Evolutionary conservation across 2,888 invertebrate genomes (phyloP), one percentile per base, ranked within the genome.

Genomic region (Polyommatus iphigenia): DNA sequence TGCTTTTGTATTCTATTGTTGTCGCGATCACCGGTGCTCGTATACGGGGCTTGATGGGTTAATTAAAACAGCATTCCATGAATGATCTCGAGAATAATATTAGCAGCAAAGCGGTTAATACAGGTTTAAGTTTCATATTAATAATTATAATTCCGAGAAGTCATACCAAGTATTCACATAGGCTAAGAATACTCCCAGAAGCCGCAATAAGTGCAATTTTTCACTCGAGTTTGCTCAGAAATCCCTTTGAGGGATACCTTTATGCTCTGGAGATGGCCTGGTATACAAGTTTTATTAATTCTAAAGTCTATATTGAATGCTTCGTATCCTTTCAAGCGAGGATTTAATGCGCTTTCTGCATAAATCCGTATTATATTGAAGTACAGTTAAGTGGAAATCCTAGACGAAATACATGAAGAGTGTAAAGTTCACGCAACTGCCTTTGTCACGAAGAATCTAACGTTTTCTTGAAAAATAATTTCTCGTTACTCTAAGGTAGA

Each of bases 91-190:
- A 41, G 41, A 41, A 36, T 36, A 36, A 36, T 6, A 1, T 24
- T 24, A 46, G 41, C 41, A 13, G 46, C 13, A 46, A 46, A 46
- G 46, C 46, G 13, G 36, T 36, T 13, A 10, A 46, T 13, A 46
- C 46, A 10, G 3, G 46, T 2, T 46, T 46, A 46, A 46, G 46
- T 46, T 54, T 54, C 18, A 54, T 54, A 50, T 15, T 50, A 54
- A 54, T 54, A 15, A 50, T 50, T 1, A 18, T 18, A 54, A 54
- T 5, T 54, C 3, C 18, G 18, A 24, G 24, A 20, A 62, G 10
- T 24, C 20, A 24, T 24, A 62, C 29, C 13, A 29, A 29, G 20
- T 81, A 87, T 89, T 72, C 41, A 41, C 18, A 41, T 85, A 86
- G 82, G 81, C 82, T 82, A 10, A 54, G 57, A 72, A 20, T n/a